Evolutionary conservation across 2,888 invertebrate genomes (phyloP).

Genomic region (Noctuana brunneofusca): DNA sequence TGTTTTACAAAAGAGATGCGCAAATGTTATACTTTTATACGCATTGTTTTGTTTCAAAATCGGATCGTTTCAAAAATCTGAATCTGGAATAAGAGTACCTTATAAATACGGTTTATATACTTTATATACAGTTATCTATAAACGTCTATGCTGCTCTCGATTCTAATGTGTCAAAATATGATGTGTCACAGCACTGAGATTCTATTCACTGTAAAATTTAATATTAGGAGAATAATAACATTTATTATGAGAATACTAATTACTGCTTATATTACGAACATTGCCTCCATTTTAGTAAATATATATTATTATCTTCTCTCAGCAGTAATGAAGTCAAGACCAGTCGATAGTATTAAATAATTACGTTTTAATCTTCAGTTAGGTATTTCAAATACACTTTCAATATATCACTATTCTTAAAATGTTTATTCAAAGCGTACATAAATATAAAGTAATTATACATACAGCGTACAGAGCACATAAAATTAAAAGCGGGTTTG

Average conservation of each 20-base stretch:
- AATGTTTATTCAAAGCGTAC: conserved; percentile 17
- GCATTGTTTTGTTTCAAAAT: neutral
- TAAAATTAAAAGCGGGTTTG: conserved; percentile 23
- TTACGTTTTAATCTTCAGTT: neutral
- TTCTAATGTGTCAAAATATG: too few species aligned
- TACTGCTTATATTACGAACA: neutral
- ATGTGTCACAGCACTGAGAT: too few species aligned
- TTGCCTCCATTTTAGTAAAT: too few species aligned
- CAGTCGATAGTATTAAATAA: neutral
- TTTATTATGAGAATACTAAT: neutral
- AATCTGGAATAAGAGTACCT: neutral
- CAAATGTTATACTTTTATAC: neutral
- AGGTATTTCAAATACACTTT: neutral
- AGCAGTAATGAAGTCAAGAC: neutral
- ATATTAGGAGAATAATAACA: too few species aligned
- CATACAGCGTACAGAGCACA: conserved; percentile 15
- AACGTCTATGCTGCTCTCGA: too few species aligned
- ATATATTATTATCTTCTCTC: neutral
- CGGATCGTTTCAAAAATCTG: neutral
- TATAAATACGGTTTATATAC: neutral
- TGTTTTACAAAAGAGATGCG: neutral
- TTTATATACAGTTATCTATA: neutral
- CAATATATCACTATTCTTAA: conserved; percentile 4
- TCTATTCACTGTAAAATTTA: too few species aligned
- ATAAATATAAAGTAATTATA: conserved; percentile 13